Base-by-base conservation (phyloP, 1,140 invertebrate genomes). In the Atta texana region DNA sequence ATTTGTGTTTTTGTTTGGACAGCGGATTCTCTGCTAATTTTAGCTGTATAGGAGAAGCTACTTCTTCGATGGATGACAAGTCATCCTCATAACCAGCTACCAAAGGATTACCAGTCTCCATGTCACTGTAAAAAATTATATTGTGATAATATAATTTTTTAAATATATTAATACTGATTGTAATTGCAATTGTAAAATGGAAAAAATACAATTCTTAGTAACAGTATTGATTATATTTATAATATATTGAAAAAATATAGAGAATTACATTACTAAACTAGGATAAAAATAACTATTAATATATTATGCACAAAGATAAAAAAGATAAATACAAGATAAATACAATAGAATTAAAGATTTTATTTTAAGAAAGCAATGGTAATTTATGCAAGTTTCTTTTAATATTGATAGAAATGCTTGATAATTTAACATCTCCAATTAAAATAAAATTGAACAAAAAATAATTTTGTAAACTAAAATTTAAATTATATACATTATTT, bases 31-130 rank as follows among this genome's bases (percentile, higher is more conserved):
- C 94, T 10, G 92, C 74, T 8, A 95, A 87, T 90, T 92, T 94
- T 61, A 90, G 89, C 84, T 93, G 92, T 14, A 94, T 87, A 6
- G 92, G 92, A 49, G 89, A 75, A 8, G 92, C 89, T 14, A 88
- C 84, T 87, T 95, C 94, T 85, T 97, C 97, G 57, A 97, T 97
- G 1, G 97, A 96, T 78, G 98, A 98, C 61, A 98, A 95, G 94
- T 99, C 98, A 94, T 98, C 98, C 94, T 98, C 97, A 88, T 98
- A 98, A 86, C 97, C 97, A 28, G 97, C 97, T 0, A 99, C 98
- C 92, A 98, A 96, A 39, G 98, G 98, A 96, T 99, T 99, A 10
- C 95, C 96, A 89, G 95, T 96, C 85, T 98, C 97, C 16, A 97
- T 97, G 88, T 98, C 98, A 93, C 97, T 98, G 86, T 88, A 92